Conservation (phyloP, 2,797 vertebrate species). For the Spinibarbus caldwelli region DNA sequence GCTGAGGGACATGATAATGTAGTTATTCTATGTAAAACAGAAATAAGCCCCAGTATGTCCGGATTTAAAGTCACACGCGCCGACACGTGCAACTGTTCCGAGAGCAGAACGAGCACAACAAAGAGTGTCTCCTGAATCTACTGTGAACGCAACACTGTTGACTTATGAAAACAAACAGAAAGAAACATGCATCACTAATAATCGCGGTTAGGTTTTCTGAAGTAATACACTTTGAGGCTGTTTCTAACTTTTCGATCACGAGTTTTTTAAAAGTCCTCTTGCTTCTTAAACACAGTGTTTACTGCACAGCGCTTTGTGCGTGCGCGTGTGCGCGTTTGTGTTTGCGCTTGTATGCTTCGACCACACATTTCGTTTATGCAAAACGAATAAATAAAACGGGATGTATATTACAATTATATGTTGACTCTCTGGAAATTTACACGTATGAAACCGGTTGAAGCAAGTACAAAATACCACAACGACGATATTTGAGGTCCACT, state of each 20-base stretch:
- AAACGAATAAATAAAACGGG: no score
- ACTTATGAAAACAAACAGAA: background rate
- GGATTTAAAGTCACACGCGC: conserved; percentile 74
- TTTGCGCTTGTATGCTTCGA: background rate
- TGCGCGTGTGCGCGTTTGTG: background rate
- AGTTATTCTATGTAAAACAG: background rate
- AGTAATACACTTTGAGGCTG: background rate
- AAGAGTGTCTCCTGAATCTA: conserved; percentile 60
- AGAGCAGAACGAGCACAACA: conserved; percentile 74
- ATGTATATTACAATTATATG: background rate
- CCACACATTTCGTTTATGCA: background rate
- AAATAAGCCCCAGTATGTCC: conserved; percentile 26
- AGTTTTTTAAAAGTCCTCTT: background rate
- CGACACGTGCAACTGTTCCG: conserved; percentile 78
- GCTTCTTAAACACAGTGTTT: background rate
- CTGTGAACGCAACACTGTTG: background rate
- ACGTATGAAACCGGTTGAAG: background rate
- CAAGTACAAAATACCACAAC: conserved; percentile 8
- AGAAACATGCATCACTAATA: background rate
- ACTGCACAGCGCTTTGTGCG: background rate
- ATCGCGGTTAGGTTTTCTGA: background rate
- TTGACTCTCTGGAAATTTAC: no score
- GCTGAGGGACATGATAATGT: background rate
- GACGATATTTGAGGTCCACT: background rate
- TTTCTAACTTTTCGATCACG: conserved; percentile 13